Evolutionary conservation across 92 coral and sea anemone genomes (phyloP).

Genomic region (Phenganax subtilis): DNA sequence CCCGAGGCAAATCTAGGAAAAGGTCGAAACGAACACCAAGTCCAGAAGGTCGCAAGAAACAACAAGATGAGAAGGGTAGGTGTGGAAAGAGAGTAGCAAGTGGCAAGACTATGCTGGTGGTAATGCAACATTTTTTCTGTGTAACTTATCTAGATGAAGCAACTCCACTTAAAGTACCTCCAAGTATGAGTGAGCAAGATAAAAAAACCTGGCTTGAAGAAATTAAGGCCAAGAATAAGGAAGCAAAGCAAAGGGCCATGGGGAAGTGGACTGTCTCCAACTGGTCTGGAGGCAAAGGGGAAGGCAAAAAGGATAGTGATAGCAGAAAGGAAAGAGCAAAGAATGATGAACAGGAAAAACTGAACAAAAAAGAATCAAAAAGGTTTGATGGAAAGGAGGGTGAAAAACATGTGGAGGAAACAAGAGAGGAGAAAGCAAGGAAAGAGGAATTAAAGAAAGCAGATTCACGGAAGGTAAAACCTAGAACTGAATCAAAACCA

Average conservation of each 20-base stretch:
- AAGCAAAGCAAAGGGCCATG: conserved; percentile 25
- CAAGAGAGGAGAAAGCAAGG: neutral
- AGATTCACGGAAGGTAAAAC: conserved; percentile 3
- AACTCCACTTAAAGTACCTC: too few relatives aligned
- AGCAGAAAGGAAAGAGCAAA: neutral
- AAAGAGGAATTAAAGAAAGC: neutral
- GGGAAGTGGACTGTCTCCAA: conserved; percentile 32
- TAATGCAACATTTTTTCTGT: neutral
- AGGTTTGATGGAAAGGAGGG: conserved; percentile 4
- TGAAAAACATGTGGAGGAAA: neutral
- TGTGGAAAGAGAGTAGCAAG: conserved; percentile 5
- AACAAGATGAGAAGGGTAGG: neutral
- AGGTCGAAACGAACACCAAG: conserved; percentile 32
- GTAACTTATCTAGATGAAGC: too few relatives aligned
- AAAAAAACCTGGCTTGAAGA: conserved; percentile 1
- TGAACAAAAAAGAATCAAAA: conserved; percentile 6
- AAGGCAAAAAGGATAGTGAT: neutral
- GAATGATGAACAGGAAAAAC: neutral
- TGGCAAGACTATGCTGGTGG: neutral
- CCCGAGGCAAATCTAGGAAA: conserved; percentile 26
- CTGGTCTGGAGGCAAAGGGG: conserved; percentile 33
- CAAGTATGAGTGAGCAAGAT: neutral
- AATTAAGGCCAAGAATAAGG: conserved; percentile 36
- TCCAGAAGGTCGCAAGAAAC: conserved; percentile 18
- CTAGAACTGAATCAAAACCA: conserved; percentile 2